Conservation (phyloP, 1,140 invertebrate species). For the Ylistrum balloti region DNA sequence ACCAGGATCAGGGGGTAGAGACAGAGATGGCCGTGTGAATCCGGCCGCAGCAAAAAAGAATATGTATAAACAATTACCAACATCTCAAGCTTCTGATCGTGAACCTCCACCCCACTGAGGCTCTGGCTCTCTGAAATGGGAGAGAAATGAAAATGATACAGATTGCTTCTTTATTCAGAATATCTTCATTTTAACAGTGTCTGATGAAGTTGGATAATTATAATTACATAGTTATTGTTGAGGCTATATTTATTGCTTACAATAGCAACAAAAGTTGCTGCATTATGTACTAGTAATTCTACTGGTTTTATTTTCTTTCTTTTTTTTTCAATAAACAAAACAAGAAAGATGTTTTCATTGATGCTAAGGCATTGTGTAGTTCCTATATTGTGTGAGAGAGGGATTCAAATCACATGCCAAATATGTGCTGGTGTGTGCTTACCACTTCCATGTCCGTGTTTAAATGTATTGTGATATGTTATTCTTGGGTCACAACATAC, state of each 20-base stretch:
- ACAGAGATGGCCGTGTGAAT: conserved; percentile 68
- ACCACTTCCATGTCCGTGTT: conserved; percentile 30
- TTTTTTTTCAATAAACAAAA: conserved; percentile 7
- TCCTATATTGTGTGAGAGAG: neutral
- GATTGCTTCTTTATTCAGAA: conserved; percentile 35
- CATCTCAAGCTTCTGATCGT: conserved; percentile 70
- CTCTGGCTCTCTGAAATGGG: neutral
- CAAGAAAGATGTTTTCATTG: neutral
- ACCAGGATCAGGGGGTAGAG: conserved; percentile 55
- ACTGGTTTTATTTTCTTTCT: neutral
- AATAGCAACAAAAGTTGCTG: conserved; percentile 4
- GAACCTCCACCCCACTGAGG: conserved; percentile 75
- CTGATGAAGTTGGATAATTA: conserved; percentile 22
- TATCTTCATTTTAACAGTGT: conserved; percentile 27
- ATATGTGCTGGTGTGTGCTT: conserved; percentile 26
- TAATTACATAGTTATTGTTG: conserved; percentile 36
- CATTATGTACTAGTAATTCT: conserved; percentile 34
- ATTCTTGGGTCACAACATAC: conserved; percentile 6
- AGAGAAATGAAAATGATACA: conserved; percentile 18
- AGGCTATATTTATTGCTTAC: conserved; percentile 35
- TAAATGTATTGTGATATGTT: neutral
- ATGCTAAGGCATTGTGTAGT: neutral
- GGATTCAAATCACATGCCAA: conserved; percentile 18
- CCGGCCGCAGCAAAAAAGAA: conserved; percentile 75
- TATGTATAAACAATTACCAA: conserved; percentile 76